Evolutionary conservation across 2,797 vertebrate genomes (phyloP).

Genomic region (Zalophus californianus): DNA sequence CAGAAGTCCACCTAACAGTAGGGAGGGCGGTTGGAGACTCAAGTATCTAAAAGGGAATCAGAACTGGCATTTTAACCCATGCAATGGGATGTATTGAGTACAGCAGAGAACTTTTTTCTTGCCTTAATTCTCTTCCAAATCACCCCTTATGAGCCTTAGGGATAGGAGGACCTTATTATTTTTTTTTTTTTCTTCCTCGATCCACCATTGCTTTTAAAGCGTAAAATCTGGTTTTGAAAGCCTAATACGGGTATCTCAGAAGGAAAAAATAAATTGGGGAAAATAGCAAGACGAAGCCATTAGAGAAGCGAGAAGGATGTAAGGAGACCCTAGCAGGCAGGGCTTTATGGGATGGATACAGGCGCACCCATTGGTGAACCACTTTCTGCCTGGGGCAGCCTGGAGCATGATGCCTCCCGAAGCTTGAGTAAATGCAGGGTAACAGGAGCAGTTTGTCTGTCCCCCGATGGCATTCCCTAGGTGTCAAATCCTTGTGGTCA

Average conservation of each 20-base stretch:
- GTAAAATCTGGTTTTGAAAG: conserved; percentile 44
- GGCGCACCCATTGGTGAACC: too few relatives aligned
- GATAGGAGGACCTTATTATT: not conserved
- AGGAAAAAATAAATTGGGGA: not conserved
- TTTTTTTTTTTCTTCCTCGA: not conserved
- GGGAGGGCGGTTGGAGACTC: conserved; percentile 64
- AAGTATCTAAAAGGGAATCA: conserved; percentile 50
- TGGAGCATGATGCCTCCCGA: not conserved
- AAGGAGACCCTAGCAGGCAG: not conserved
- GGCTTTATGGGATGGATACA: too few relatives aligned
- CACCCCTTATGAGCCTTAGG: not conserved
- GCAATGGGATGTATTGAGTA: not conserved
- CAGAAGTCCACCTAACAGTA: conserved; percentile 74
- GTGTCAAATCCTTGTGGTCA: not conserved
- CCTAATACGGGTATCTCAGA: not conserved
- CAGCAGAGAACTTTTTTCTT: not conserved
- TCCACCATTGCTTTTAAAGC: not conserved
- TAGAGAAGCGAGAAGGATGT: not conserved
- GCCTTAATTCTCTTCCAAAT: not conserved
- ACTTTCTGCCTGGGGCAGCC: not conserved
- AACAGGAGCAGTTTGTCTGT: not conserved
- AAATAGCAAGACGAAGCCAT: not conserved
- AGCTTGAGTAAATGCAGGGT: not conserved
- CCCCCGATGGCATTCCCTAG: not conserved
- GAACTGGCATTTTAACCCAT: conserved; percentile 58